Evolutionary conservation across 2,888 invertebrate genomes (phyloP).

Genomic region (Synergus gifuensis): DNA sequence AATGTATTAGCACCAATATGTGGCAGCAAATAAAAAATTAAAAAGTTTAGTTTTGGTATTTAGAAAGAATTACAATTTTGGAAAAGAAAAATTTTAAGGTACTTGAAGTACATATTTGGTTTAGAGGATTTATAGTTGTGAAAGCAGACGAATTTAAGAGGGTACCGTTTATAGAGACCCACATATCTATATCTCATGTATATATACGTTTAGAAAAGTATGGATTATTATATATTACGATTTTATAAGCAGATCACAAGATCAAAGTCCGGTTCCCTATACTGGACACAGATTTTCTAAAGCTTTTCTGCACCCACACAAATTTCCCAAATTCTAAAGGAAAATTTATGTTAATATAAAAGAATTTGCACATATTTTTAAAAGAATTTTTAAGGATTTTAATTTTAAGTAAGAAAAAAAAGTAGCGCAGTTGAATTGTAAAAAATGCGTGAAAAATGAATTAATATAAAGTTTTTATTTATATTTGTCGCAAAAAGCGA

Average conservation of each 20-base stretch:
- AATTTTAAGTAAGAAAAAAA: too few relatives aligned
- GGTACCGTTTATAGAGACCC: neutral
- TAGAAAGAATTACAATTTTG: too few relatives aligned
- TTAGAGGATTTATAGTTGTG: conserved; percentile 1
- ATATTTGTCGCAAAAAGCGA: too few relatives aligned
- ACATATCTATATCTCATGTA: neutral
- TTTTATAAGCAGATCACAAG: neutral
- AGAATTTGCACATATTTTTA: too few relatives aligned
- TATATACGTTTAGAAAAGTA: neutral
- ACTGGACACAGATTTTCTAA: neutral
- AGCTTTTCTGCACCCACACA: neutral
- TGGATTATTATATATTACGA: neutral
- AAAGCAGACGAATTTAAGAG: neutral
- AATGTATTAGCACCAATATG: too few relatives aligned
- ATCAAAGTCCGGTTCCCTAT: neutral
- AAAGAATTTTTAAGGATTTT: too few relatives aligned
- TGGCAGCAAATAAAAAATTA: too few relatives aligned
- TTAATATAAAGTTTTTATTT: too few relatives aligned
- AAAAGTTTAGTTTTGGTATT: too few relatives aligned
- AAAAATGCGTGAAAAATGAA: too few relatives aligned
- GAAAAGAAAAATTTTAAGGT: too few relatives aligned
- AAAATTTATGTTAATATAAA: neutral
- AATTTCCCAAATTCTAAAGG: neutral
- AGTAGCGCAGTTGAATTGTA: too few relatives aligned
- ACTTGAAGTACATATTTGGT: neutral